phyloP scores from a whole-genome alignment of 2,797 vertebrate genomes.

The Muscicapa comitata region DNA sequence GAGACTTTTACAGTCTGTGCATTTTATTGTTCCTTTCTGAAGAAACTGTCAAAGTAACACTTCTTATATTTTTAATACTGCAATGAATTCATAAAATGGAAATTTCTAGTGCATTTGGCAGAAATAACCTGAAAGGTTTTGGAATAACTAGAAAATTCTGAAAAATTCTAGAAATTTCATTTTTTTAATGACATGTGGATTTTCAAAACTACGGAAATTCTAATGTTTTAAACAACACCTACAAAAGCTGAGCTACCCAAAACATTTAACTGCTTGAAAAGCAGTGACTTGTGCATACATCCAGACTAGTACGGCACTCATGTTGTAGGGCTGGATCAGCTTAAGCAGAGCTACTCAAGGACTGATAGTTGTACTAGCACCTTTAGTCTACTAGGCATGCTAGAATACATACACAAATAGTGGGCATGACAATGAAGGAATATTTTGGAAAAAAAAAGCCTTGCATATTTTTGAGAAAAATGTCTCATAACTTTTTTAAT shows the following conservation, averaged over 20 bases:
- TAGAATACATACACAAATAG: not conserved
- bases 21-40: slow-evolving; percentile 33
- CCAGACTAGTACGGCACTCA: not conserved
- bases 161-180: not conserved
- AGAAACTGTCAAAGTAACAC: not conserved
- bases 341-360: not conserved
- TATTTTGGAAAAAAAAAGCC: not conserved
- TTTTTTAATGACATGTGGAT: not conserved
- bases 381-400: not conserved
- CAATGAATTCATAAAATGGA: not conserved
- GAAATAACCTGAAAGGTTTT: not conserved
- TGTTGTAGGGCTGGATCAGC: not conserved
- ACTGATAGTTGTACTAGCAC: not conserved
- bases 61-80: not conserved
- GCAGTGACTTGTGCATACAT: not conserved
- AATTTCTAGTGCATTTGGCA: not conserved
- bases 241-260: not conserved
- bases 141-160: not conserved
- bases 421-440: not conserved
- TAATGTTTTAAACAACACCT: not conserved
- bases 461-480: not conserved
- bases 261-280: not conserved
- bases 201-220: not conserved
- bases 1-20: not conserved
- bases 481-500: not conserved